A percentile compares a stretch with the other conserved stretches of the same genome.
phyloP scores from a whole-genome alignment of 2,797 vertebrate genomes.

The Fundulus diaphanus region DNA sequence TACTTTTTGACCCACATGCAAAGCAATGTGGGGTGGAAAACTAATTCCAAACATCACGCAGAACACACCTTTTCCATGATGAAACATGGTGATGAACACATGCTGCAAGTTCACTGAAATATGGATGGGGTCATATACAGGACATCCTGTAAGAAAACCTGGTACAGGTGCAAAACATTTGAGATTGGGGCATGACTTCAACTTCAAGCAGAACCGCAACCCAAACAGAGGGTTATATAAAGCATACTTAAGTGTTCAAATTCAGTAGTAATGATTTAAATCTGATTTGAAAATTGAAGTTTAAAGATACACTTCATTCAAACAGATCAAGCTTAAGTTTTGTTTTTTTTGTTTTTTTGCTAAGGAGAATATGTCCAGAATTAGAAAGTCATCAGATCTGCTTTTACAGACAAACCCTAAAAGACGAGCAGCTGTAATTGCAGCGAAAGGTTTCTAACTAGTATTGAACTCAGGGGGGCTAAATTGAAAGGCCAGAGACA shows the following conservation, averaged over 20 bases:
- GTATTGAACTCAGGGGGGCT: no score
- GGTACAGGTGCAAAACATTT: not conserved
- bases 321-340: not conserved
- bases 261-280: no score
- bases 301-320: not conserved
- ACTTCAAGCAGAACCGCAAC: not conserved
- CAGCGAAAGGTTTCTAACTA: not conserved
- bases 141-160: not conserved
- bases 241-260: not conserved
- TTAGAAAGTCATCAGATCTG: not conserved
- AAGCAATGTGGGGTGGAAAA: not conserved
- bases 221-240: not conserved
- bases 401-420: not conserved
- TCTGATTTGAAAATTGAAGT: not conserved
- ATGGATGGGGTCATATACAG: no score
- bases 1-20: not conserved
- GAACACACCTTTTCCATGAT: not conserved
- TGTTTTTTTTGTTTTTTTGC: not conserved
- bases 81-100: not conserved
- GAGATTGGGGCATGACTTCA: not conserved
- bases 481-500: not conserved
- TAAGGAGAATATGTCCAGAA: not conserved
- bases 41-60: no score
- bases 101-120: not conserved
- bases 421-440: not conserved